phyloP scores from a whole-genome alignment of 2,888 invertebrate species.

The Euplagia quadripunctaria region DNA sequence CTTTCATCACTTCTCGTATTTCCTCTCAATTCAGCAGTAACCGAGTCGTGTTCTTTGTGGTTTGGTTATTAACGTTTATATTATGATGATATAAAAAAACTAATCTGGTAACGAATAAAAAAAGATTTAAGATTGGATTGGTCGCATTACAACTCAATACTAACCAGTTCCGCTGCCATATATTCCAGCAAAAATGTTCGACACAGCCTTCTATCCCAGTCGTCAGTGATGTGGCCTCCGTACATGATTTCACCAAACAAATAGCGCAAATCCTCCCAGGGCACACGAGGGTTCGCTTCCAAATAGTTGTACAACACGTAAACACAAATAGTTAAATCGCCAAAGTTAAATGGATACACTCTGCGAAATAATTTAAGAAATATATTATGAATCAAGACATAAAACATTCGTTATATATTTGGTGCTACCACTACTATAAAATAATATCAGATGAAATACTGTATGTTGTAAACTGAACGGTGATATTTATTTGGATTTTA shows the following conservation, averaged over 20 bases:
- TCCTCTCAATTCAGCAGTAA: too few species aligned
- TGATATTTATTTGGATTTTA: too few species aligned
- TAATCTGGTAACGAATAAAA: too few species aligned
- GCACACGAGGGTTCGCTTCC: slow-evolving; percentile 95
- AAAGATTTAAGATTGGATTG: too few species aligned
- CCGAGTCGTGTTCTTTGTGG: too few species aligned
- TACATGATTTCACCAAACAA: slow-evolving; percentile 99
- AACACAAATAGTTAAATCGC: slow-evolving; percentile 96
- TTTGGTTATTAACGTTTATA: too few species aligned
- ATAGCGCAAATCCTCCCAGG: slow-evolving; percentile 98
- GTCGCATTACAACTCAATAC: slow-evolving; percentile 12
- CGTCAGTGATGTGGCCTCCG: slow-evolving; percentile 98
- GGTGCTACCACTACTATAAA: too few species aligned
- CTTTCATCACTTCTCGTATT: too few species aligned
- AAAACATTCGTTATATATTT: too few species aligned
- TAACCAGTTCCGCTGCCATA: slow-evolving; percentile 93
- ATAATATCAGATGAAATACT: not conserved
- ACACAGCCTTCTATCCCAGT: slow-evolving; percentile 97
- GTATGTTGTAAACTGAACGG: too few species aligned
- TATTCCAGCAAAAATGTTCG: slow-evolving; percentile 95
- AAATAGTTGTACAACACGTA: slow-evolving; percentile 96
- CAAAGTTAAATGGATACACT: slow-evolving; percentile 92
- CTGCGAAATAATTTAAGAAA: slow-evolving; percentile 61
- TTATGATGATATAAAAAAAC: too few species aligned
- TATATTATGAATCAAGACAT: not conserved